phyloP scores from a whole-genome alignment of 2,888 invertebrate genomes.

The Pandemis heparana region DNA sequence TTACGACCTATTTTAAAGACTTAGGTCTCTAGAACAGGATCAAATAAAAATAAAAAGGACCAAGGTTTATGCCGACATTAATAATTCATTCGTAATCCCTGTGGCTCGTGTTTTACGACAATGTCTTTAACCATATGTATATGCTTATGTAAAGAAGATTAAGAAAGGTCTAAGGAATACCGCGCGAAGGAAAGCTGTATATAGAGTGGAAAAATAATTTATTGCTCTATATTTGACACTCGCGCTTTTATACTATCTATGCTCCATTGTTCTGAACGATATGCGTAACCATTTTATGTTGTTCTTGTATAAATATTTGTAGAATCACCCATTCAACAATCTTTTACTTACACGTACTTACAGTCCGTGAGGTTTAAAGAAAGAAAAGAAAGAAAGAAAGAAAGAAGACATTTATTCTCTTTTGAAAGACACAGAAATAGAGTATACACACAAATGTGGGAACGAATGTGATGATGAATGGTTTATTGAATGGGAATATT shows the following conservation, averaged over 20 bases:
- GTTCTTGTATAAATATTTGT: no score
- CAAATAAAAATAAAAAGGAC: constrained; percentile 39
- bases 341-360: no score
- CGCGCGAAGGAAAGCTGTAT: neutral
- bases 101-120: constrained; percentile 40
- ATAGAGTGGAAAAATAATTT: neutral
- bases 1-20: constrained; percentile 12
- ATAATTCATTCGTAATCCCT: constrained; percentile 46
- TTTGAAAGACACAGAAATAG: no score
- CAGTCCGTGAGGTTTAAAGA: no score
- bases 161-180: constrained; percentile 1
- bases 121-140: constrained; percentile 31
- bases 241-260: neutral
- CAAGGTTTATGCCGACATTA: constrained; percentile 43
- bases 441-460: no score
- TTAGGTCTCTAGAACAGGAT: constrained; percentile 10
- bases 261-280: neutral
- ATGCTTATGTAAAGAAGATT: constrained; percentile 30
- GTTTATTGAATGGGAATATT: no score
- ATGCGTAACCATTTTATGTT: no score
- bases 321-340: no score
- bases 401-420: no score
- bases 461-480: no score
- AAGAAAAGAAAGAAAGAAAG: no score
- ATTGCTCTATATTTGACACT: neutral